These are phyloP conservation scores for Lophius americanus DNA, from an alignment of 2,797 vertebrate species.

Conservation along the genomic window DNA sequence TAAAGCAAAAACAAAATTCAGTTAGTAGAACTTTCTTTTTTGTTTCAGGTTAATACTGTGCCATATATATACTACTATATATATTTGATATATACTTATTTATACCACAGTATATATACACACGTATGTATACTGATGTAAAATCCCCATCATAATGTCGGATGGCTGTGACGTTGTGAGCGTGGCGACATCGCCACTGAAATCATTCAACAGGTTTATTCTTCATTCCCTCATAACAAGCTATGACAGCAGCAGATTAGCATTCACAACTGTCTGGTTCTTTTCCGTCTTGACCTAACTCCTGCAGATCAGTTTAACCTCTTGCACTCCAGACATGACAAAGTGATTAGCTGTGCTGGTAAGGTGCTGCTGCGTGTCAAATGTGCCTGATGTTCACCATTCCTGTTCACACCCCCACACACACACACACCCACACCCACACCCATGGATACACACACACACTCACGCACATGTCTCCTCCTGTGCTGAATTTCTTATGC, in stretches of 20 bases:
- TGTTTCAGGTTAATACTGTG: no score
- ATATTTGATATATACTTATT: no score
- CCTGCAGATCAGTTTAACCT: constrained; percentile 61
- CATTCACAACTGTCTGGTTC: constrained; percentile 36
- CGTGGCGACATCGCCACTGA: constrained; percentile 35
- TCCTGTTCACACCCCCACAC: constrained; percentile 28
- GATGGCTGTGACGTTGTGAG: constrained; percentile 39
- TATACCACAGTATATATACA: no score
- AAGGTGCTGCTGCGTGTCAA: constrained; percentile 53
- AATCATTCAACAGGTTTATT: constrained; percentile 54
- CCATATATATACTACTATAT: no score
- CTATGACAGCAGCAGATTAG: constrained; percentile 31
- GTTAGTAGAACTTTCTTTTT: no score
- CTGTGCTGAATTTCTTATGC: constrained; percentile 70
- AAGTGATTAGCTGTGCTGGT: constrained; percentile 54
- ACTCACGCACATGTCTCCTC: constrained; percentile 14
- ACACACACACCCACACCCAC: constrained; percentile 26
- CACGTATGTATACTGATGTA: background rate
- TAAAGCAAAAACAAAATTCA: no score
- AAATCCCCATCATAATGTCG: constrained; percentile 41
- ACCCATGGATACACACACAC: constrained; percentile 20
- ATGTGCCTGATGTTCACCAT: constrained; percentile 51
- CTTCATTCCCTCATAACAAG: constrained; percentile 50
- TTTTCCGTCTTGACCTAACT: constrained; percentile 48
- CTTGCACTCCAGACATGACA: constrained; percentile 42